Conservation (phyloP, 2,888 invertebrate species). For the Xestia ashworthii region DNA sequence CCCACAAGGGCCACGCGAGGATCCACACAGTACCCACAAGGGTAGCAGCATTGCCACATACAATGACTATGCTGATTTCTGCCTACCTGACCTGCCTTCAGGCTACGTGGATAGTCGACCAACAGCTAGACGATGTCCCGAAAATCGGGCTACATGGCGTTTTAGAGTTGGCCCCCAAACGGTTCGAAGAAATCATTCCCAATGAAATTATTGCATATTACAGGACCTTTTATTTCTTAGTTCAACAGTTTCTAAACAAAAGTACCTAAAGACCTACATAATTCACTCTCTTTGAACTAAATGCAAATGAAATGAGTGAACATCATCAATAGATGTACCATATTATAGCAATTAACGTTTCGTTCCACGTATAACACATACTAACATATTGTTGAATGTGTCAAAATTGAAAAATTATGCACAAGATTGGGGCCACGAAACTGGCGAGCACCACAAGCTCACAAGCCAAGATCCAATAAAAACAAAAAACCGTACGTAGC, state of each 20-base stretch:
- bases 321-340: conserved; percentile 41
- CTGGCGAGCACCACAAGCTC: neutral
- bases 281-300: conserved; percentile 36
- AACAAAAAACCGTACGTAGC: neutral
- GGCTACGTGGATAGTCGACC: neutral
- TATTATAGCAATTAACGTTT: conserved; percentile 47
- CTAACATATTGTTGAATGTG: conserved; percentile 32
- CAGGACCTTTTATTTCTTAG: neutral
- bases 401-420: conserved; percentile 58
- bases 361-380: conserved; percentile 45
- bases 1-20: neutral
- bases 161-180: neutral
- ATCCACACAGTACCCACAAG: no score
- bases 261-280: conserved; percentile 4
- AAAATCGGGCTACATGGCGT: neutral
- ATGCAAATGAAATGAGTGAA: conserved; percentile 47
- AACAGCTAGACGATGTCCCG: neutral
- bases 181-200: no score
- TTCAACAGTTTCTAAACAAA: neutral
- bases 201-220: no score
- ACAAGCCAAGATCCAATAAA: neutral
- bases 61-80: neutral
- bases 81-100: neutral
- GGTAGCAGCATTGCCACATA: neutral
- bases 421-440: conserved; percentile 34